Percentiles rank a stretch among this genome's conserved stretches.
phyloP scores from a whole-genome alignment of 2,888 invertebrate genomes.

The Oithona nana region DNA sequence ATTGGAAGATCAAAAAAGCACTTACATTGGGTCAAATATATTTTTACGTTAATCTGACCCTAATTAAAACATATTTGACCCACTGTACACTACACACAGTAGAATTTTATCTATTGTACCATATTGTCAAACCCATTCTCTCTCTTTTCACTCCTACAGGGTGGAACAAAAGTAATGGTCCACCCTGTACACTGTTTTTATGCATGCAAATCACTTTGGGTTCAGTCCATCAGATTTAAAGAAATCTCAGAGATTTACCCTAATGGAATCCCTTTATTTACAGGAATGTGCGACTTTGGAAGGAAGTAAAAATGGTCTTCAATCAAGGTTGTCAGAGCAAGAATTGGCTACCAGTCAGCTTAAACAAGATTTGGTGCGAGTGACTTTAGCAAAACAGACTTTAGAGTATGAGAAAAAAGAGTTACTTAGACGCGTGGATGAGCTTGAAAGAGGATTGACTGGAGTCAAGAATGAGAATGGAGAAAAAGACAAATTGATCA shows the following conservation, averaged over 20 bases:
- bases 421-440: slow-evolving; percentile 6
- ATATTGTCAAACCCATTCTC: too few species aligned
- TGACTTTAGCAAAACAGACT: slow-evolving; percentile 3
- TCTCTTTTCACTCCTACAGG: too few species aligned
- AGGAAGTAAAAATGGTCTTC: neutral
- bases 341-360: neutral
- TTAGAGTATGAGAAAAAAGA: slow-evolving; percentile 18
- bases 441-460: slow-evolving; percentile 1
- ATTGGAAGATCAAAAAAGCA: too few species aligned
- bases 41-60: too few species aligned
- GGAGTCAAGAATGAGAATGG: neutral
- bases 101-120: too few species aligned
- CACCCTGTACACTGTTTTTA: neutral
- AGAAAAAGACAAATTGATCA: neutral
- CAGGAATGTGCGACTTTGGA: neutral
- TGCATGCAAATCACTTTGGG: neutral
- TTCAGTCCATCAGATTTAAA: too few species aligned
- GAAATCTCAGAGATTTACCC: neutral
- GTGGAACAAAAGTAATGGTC: neutral
- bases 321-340: neutral
- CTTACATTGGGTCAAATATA: too few species aligned
- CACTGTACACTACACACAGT: too few species aligned
- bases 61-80: too few species aligned
- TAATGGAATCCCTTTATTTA: neutral
- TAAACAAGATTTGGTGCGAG: slow-evolving; percentile 5